These are phyloP conservation scores for Nothura maculosa DNA, from an alignment of 2,797 vertebrate genomes.

Conservation along the genomic window DNA sequence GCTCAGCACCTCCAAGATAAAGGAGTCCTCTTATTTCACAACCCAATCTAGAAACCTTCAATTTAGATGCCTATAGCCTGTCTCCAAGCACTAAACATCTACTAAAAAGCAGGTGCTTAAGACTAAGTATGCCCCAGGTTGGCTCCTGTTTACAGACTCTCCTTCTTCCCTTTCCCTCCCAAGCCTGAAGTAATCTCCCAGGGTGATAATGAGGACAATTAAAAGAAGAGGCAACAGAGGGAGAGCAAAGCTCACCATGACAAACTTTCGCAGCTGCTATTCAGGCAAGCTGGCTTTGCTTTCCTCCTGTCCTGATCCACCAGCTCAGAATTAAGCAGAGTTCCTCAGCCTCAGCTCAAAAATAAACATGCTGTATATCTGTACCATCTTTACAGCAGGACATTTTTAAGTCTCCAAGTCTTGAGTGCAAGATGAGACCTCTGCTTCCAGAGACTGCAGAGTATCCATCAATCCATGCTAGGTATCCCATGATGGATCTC, in stretches of 20 bases:
- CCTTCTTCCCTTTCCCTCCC: not conserved
- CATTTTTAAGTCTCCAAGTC: not conserved
- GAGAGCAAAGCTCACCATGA: not conserved
- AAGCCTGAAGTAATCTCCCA: not conserved
- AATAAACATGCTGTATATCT: not conserved
- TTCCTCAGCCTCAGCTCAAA: not conserved
- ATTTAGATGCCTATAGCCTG: not conserved
- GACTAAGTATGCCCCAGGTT: not conserved
- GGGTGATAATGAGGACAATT: not conserved
- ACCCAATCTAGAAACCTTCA: not conserved
- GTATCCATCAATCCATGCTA: rapidly evolving
- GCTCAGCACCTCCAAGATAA: not conserved
- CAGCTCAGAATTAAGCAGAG: not conserved
- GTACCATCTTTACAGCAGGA: not conserved
- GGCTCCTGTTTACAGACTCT: not conserved
- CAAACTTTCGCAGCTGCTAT: not conserved
- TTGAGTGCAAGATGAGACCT: not conserved
- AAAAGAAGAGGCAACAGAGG: not conserved
- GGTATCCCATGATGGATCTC: not conserved
- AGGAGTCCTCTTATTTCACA: not conserved
- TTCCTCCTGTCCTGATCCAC: not conserved
- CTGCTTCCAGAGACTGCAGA: not conserved
- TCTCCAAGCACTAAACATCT: not conserved
- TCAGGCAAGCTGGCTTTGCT: not conserved
- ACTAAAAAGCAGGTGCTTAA: not conserved